These are phyloP conservation scores for Vidua macroura DNA, from an alignment of 2,113 vertebrate species.

Conservation along the genomic window DNA sequence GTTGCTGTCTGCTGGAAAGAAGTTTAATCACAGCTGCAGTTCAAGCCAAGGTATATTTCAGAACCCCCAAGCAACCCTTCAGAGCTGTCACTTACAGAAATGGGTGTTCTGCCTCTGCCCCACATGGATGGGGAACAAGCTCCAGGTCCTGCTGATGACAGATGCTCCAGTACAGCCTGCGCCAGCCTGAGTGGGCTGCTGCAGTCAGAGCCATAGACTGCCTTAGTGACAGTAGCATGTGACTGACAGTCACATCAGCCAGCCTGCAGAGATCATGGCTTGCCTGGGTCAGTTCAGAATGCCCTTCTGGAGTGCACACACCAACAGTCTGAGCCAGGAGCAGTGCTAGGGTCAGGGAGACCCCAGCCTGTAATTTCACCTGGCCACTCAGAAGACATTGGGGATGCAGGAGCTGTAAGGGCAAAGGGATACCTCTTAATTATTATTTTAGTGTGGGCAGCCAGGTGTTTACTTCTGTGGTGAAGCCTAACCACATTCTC, in stretches of 20 bases:
- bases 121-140: neutral
- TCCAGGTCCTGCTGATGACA: neutral
- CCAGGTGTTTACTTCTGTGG: neutral
- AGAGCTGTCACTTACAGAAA: neutral
- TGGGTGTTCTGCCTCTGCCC: neutral
- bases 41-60: neutral
- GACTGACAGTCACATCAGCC: neutral
- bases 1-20: neutral
- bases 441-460: neutral
- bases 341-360: neutral
- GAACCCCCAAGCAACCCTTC: neutral
- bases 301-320: neutral
- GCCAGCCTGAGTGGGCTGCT: neutral
- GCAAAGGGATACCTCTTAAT: neutral
- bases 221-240: accelerated
- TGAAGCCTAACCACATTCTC: neutral
- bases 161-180: neutral
- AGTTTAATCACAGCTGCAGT: neutral
- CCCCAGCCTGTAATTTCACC: neutral
- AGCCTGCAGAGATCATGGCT: neutral
- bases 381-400: neutral
- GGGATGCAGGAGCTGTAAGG: neutral
- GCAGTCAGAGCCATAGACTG: neutral
- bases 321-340: neutral
- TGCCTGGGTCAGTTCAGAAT: neutral